These are phyloP conservation scores for Choloepus hoffmanni DNA, from an alignment of 2,113 vertebrate genomes.

Conservation along the genomic window DNA sequence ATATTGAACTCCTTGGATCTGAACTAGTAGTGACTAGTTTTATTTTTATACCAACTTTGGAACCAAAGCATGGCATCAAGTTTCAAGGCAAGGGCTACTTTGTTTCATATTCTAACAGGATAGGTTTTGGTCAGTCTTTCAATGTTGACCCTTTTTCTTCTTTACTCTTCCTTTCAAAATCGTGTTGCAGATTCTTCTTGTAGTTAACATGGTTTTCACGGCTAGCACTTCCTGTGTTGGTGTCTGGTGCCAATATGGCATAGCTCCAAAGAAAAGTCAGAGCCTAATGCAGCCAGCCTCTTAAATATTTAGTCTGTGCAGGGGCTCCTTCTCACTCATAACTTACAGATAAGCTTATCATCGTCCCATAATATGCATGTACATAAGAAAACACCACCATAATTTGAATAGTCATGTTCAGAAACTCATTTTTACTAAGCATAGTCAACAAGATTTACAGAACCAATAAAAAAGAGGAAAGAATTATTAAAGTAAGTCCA, in stretches of 20 bases:
- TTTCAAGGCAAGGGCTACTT: slow-evolving; percentile 60
- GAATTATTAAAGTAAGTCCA: slow-evolving; percentile 57
- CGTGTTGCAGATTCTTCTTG: background rate
- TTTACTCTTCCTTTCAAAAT: background rate
- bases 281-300: background rate
- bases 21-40: slow-evolving; percentile 45
- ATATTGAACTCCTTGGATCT: slow-evolving; percentile 39
- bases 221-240: slow-evolving; percentile 3
- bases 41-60: slow-evolving; percentile 73
- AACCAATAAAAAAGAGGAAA: slow-evolving; percentile 31
- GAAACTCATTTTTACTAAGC: slow-evolving; percentile 21
- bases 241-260: background rate
- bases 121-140: background rate
- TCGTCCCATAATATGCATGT: background rate
- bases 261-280: background rate
- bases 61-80: background rate
- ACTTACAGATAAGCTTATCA: background rate
- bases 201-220: background rate
- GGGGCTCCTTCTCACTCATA: background rate
- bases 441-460: slow-evolving; percentile 26
- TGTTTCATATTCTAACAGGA: slow-evolving; percentile 2
- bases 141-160: background rate
- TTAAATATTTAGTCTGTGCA: background rate
- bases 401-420: slow-evolving; percentile 49
- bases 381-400: background rate